Conservation (phyloP, 2,113 vertebrate species). For the Upupa epops region DNA sequence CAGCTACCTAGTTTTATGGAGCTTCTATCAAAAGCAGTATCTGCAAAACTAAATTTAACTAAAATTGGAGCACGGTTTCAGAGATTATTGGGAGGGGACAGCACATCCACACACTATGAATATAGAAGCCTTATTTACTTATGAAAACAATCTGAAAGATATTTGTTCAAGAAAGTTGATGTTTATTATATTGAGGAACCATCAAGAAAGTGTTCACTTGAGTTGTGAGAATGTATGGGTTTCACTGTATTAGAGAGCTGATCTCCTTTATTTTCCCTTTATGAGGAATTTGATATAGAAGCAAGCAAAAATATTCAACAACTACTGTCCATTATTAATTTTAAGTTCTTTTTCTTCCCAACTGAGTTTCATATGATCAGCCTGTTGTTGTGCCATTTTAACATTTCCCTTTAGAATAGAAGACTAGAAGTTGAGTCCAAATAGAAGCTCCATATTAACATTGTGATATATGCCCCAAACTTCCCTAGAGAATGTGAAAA, state of each 20-base stretch:
- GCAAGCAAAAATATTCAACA: background rate
- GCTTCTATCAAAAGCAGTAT: background rate
- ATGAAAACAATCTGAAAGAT: background rate
- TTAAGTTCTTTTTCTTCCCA: background rate
- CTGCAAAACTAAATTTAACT: background rate
- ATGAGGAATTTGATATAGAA: background rate
- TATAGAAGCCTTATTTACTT: background rate
- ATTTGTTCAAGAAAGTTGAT: background rate
- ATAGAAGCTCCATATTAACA: background rate
- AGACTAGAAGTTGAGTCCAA: background rate
- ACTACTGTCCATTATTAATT: background rate
- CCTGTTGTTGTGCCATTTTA: background rate
- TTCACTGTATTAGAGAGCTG: background rate
- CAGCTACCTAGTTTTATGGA: background rate
- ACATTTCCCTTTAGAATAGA: background rate
- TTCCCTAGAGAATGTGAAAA: background rate
- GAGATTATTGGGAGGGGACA: background rate
- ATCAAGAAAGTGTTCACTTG: background rate
- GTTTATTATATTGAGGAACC: background rate
- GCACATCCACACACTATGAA: background rate
- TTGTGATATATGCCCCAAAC: background rate
- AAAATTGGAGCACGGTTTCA: background rate
- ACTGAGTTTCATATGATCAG: background rate
- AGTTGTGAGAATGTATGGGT: background rate
- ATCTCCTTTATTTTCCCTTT: background rate